phyloP scores from a whole-genome alignment of 2,888 invertebrate genomes.

The Netelia melanura region DNA sequence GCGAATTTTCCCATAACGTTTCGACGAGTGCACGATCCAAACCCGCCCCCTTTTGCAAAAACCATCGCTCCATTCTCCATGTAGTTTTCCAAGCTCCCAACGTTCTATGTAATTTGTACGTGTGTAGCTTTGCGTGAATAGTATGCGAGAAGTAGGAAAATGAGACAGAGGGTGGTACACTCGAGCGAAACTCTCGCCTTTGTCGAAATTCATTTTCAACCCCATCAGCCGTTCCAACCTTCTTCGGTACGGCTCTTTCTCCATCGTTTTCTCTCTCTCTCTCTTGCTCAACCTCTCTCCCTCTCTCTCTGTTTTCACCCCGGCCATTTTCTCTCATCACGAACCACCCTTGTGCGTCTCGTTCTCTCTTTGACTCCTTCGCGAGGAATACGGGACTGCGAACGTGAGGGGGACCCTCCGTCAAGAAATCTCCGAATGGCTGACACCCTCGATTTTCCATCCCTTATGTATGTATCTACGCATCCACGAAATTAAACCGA shows the following conservation, averaged over 20 bases:
- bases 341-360: neutral
- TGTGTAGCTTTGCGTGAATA: neutral
- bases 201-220: conserved; percentile 67
- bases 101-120: neutral
- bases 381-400: neutral
- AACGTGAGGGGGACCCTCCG: conserved; percentile 46
- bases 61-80: conserved; percentile 8
- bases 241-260: conserved; percentile 14
- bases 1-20: conserved; percentile 15
- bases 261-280: conserved; percentile 18
- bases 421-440: conserved; percentile 66
- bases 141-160: conserved; percentile 29
- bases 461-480: conserved; percentile 9
- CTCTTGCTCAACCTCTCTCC: neutral
- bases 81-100: neutral
- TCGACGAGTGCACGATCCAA: neutral
- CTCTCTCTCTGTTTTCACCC: conserved; percentile 35
- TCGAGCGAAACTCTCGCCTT: conserved; percentile 44
- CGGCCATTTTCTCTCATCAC: conserved; percentile 13
- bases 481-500: conserved; percentile 62
- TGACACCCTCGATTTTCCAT: conserved; percentile 58
- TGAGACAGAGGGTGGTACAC: conserved; percentile 4
- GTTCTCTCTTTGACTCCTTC: conserved; percentile 55
- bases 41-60: conserved; percentile 18
- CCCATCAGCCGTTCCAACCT: conserved; percentile 9